These are phyloP conservation scores for Leucosticte australis DNA, from an alignment of 2,113 vertebrate species.

Conservation along the genomic window DNA sequence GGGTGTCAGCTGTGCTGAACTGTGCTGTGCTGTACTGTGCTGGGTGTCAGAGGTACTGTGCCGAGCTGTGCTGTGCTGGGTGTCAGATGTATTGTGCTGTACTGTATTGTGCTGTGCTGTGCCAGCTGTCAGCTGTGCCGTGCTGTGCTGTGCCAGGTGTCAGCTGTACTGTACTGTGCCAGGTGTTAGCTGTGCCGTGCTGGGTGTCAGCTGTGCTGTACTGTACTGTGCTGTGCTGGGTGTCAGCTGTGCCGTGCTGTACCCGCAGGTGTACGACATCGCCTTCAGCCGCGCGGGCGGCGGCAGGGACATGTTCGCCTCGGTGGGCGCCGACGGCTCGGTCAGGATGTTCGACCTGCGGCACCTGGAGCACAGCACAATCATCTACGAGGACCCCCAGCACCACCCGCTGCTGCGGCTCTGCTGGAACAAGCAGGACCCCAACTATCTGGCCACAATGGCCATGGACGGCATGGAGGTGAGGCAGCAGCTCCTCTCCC, in stretches of 20 bases:
- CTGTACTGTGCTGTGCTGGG: no score
- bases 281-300: constrained; percentile 97
- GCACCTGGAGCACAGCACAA: constrained; percentile 98
- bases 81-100: neutral
- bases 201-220: no score
- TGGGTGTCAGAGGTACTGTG: neutral
- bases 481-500: neutral
- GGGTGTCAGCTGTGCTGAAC: neutral
- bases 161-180: no score
- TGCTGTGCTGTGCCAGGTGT: no score
- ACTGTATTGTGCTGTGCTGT: neutral
- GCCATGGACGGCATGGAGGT: constrained; percentile 99
- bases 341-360: constrained; percentile 98
- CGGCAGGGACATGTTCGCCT: constrained; percentile 97
- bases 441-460: constrained; percentile 98
- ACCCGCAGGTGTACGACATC: constrained; percentile 92
- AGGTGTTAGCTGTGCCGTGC: no score
- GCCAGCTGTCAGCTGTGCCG: neutral
- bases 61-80: no score
- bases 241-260: neutral
- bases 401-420: constrained; percentile 96
- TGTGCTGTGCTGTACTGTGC: neutral
- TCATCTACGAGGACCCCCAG: constrained; percentile 98
- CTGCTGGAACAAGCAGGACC: constrained; percentile 99
- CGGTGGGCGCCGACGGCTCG: constrained; percentile 94